Conservation (phyloP, 2,797 vertebrate species). For the Dendrocincla tyrannina region DNA sequence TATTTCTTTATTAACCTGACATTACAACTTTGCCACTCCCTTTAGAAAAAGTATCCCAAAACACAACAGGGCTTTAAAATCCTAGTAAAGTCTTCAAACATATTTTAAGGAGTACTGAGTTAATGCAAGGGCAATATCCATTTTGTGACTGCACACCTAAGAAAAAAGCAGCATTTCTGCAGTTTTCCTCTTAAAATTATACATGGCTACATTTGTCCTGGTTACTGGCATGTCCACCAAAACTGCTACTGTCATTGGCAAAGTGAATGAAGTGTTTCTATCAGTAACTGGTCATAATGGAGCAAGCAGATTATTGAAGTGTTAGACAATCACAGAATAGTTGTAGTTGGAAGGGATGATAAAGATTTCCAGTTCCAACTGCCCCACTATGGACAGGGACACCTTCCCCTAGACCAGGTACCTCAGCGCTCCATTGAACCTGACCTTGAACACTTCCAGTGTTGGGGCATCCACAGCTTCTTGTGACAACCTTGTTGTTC, state of each 20-base stretch:
- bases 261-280: neutral
- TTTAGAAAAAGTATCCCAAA: neutral
- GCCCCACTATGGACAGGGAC: too few relatives aligned
- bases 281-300: rapidly evolving
- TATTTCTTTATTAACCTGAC: neutral
- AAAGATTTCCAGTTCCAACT: neutral
- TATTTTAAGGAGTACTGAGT: neutral
- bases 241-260: neutral
- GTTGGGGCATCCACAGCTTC: neutral
- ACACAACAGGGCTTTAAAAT: neutral
- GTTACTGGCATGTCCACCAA: neutral
- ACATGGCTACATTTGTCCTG: neutral
- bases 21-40: neutral
- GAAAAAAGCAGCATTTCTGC: rapidly evolving
- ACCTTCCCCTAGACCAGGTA: neutral
- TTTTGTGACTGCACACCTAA: neutral
- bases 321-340: neutral
- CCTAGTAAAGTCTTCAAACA: neutral
- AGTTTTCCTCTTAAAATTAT: neutral
- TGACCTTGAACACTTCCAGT: neutral
- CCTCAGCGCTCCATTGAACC: rapidly evolving
- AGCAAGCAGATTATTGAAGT: neutral
- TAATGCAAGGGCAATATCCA: neutral
- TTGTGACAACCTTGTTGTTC: neutral
- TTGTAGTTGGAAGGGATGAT: neutral